Base-by-base conservation (phyloP, 1,140 invertebrate genomes). In the Nymphalis io region DNA sequence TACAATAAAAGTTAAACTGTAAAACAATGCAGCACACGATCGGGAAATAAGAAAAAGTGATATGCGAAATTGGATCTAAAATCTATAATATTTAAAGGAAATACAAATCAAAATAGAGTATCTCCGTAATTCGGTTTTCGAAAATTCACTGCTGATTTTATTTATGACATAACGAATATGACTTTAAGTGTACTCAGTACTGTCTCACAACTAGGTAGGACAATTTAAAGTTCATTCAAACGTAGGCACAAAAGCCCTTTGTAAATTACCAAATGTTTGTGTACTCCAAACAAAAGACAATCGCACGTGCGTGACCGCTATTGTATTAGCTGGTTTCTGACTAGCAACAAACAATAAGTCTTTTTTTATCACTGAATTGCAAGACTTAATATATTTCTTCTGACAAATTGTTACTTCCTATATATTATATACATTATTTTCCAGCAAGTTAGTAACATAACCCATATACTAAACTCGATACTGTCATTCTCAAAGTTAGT, bases 301-400 rank as follows among this genome's bases (percentile, higher is more conserved):
- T 75, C 65, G 76, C 77, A 82, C 80, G 75, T 79, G 80, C 77
- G 59, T 61, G 27, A 51, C 70, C 48, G 62, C 65, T 59, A 58
- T n/a, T n/a, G n/a, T n/a, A n/a, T 68, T 33, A 33, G 46, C 18
- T 42, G 40, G 13, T 66, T 66, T 67, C 65, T 65, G 68, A 72
- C 73, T 72, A 68, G 72, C 68, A 55, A 15, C n/a, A 3, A 55
- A 55, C 51, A 55, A 55, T 55, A 15, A 27, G 27, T 21, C n/a
- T 15, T 27, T 27, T 55, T 55, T 27, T 23, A 55, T 27, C 13
- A 15, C 27, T 27, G 12, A 1, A 27, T 1, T 12, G 12, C 16
- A 3, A 53, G 23, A 12, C 27, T 33, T 5, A 8, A 33, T 33
- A 33, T 33, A 33, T 8, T 33, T n/a, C n/a, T 8, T 33, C 27